Conservation (phyloP, 2,888 invertebrate genomes). For the Herminia tarsipennalis region DNA sequence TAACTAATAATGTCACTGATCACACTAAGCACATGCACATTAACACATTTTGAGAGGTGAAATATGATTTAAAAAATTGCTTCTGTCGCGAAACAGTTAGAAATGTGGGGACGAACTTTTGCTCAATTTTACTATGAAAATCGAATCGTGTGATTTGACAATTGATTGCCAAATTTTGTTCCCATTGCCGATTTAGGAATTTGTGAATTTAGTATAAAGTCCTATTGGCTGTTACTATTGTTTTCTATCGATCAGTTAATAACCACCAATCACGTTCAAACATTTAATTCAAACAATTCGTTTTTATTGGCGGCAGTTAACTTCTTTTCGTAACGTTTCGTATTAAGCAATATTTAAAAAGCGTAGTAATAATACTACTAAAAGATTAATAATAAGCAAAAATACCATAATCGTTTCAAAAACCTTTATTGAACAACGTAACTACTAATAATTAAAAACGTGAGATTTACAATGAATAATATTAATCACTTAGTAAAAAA, state of each 20-base stretch:
- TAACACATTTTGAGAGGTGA: constrained; percentile 51
- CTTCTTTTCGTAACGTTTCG: constrained; percentile 36
- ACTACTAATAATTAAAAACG: too few relatives aligned
- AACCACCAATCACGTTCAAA: constrained; percentile 62
- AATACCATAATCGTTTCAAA: too few relatives aligned
- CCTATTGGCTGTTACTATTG: constrained; percentile 51
- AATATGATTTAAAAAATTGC: constrained; percentile 45
- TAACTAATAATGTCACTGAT: constrained; percentile 34
- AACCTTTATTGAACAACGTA: too few relatives aligned
- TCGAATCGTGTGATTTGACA: constrained; percentile 60
- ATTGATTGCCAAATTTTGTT: constrained; percentile 48
- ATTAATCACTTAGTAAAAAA: too few relatives aligned
- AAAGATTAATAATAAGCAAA: too few relatives aligned
- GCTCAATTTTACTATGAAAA: constrained; percentile 53
- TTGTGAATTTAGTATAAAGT: constrained; percentile 1
- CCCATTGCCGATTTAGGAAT: constrained; percentile 8
- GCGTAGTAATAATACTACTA: not conserved
- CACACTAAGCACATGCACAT: constrained; percentile 50
- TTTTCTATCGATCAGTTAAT: constrained; percentile 39
- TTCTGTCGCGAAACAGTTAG: constrained; percentile 47
- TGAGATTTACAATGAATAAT: too few relatives aligned
- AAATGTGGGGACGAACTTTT: constrained; percentile 53
- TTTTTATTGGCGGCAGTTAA: constrained; percentile 53
- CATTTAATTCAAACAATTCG: constrained; percentile 62
- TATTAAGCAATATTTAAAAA: constrained; percentile 26